Percentiles rank a stretch among this genome's conserved stretches.
phyloP scores from a whole-genome alignment of 1,140 invertebrate genomes.

The Drosophila guanche region DNA sequence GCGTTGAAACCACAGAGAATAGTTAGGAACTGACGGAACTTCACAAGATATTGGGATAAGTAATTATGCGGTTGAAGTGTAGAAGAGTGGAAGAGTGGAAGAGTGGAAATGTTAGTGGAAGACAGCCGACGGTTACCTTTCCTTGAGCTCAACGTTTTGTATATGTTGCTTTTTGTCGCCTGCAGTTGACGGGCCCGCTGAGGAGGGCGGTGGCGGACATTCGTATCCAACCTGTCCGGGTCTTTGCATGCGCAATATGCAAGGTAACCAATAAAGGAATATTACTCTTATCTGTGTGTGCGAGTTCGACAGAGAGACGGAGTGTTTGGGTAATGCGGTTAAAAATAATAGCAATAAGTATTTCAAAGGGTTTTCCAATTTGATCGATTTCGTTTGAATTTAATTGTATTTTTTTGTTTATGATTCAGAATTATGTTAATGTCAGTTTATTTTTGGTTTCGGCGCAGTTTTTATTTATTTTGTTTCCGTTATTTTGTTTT shows the following conservation, averaged over 20 bases:
- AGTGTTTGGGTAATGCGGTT: conserved; percentile 79
- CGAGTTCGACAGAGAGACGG: conserved; percentile 73
- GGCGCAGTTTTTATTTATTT: conserved; percentile 12
- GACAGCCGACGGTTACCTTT: conserved; percentile 71
- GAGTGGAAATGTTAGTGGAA: conserved; percentile 1
- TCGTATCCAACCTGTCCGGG: conserved; percentile 88
- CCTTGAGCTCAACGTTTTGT: conserved; percentile 83
- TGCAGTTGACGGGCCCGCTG: conserved; percentile 84
- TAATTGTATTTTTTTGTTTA: conserved; percentile 36
- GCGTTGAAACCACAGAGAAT: not conserved
- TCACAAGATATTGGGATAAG: too few species aligned
- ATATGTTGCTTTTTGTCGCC: conserved; percentile 85
- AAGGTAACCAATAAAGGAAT: conserved; percentile 98
- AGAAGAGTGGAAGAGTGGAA: not conserved
- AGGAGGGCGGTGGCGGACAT: conserved; percentile 85
- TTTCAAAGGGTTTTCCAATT: conserved; percentile 56
- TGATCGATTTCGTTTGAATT: conserved; percentile 27
- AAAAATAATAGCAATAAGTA: conserved; percentile 79
- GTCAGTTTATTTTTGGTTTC: conserved; percentile 12
- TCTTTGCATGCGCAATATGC: conserved; percentile 96
- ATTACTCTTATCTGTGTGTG: conserved; percentile 92
- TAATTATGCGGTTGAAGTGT: not conserved
- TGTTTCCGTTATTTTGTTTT: conserved; percentile 16
- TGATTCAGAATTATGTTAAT: conserved; percentile 1
- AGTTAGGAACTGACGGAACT: not conserved